These are phyloP conservation scores for Drosophila mimetica DNA, from an alignment of 2,888 invertebrate species.

Conservation along the genomic window DNA sequence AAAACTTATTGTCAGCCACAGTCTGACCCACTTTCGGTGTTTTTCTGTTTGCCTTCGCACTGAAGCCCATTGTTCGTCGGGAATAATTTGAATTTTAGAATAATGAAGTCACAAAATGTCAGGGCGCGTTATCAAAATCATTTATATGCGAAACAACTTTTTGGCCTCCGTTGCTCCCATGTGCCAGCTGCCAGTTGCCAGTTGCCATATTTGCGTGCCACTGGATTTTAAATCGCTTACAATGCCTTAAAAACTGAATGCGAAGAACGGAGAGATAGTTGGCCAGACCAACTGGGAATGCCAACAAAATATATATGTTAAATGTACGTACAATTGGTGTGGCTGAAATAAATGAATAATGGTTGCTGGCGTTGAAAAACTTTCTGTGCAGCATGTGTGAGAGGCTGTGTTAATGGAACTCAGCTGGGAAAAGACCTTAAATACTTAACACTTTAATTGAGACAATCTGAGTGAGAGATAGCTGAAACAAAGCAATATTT, in stretches of 20 bases:
- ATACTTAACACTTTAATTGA: conserved; percentile 11
- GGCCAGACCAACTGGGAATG: conserved; percentile 36
- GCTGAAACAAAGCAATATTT: neutral
- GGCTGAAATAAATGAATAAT: conserved; percentile 48
- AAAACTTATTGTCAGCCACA: conserved; percentile 45
- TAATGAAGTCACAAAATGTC: conserved; percentile 53
- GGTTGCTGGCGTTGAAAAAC: conserved; percentile 27
- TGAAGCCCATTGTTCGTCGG: conserved; percentile 27
- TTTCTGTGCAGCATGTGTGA: conserved; percentile 17
- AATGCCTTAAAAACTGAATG: conserved; percentile 35
- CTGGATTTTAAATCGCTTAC: conserved; percentile 43
- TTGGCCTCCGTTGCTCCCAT: conserved; percentile 26
- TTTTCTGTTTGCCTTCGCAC: conserved; percentile 12
- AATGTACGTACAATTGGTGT: conserved; percentile 18
- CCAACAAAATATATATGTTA: conserved; percentile 7
- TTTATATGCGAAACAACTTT: conserved; percentile 45
- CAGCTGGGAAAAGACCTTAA: conserved; percentile 17
- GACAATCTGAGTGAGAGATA: conserved; percentile 5
- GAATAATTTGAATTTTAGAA: conserved; percentile 59
- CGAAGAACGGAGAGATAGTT: conserved; percentile 26
- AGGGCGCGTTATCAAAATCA: conserved; percentile 58
- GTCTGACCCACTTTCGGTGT: conserved; percentile 45
- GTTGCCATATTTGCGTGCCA: conserved; percentile 39
- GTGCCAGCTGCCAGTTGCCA: conserved; percentile 37
- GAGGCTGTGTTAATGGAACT: conserved; percentile 20